Evolutionary conservation across 2,113 vertebrate genomes (phyloP), one percentile per base, ranked within the genome.

Genomic region (Ophthalmolycus amberensis): DNA sequence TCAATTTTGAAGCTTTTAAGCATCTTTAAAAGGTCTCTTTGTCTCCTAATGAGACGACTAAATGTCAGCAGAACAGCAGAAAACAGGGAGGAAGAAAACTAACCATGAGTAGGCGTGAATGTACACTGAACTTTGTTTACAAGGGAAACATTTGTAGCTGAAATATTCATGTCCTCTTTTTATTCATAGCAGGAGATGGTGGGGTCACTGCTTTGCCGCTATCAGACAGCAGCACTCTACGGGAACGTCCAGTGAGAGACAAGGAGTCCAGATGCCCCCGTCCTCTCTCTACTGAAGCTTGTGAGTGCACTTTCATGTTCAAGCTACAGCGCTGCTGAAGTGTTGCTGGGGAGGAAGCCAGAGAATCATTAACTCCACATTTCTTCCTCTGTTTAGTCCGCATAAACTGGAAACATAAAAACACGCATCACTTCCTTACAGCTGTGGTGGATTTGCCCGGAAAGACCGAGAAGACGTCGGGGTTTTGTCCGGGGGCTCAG

Each of bases 281-380:
- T 42, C 42, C 42, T 22, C 9, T 34, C 34, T 68, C 42, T 42
- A 18, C 29, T 40, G 32, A 70, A 44, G 25, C 77, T 52, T 11
- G 20, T 9, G 67, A 83, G 68, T 65, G 66, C 65, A 40, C 76
- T 85, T 80, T 73, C 38, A 83, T 68, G 59, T 79, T 77, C 5
- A 63, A 66, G 63, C 74, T 52, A n/a, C 71, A 38, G 62, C 42
- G 68, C 72, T 0, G 7, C 60, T 34, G 0, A 63, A 62, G 82
- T 76, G 76, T 54, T 69, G 42, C 75, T 25, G 72, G 40, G 58
- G 74, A 77, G 4, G 50, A 40, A 56, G 22, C 14, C 1, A 71
- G 14, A 58, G 22, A 54, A 25, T 59, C 25, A 29, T 20, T 20
- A 27, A 42, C 52, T 12, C 9, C 29, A 6, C 34, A 9, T 22